phyloP scores from a whole-genome alignment of 2,888 invertebrate species.

The Ceriagrion tenellum region DNA sequence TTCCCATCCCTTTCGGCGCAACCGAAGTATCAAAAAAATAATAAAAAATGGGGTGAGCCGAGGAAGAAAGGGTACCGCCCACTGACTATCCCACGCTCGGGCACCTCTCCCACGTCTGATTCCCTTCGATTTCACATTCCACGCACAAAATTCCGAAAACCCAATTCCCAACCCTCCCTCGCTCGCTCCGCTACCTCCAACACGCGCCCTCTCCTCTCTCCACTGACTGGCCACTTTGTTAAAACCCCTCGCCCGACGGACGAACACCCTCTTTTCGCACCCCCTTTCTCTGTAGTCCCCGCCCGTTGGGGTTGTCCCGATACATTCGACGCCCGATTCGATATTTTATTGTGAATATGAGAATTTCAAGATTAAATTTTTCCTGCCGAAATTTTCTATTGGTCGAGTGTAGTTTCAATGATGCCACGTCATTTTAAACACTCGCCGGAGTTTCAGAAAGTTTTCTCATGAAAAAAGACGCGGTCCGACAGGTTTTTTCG shows the following conservation, averaged over 20 bases:
- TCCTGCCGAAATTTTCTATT: no score
- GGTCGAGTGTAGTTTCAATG: no score
- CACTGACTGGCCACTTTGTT: constrained; percentile 23
- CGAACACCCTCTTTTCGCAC: background rate
- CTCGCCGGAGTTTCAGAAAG: no score
- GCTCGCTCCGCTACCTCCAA: background rate
- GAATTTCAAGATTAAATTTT: no score
- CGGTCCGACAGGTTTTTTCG: no score
- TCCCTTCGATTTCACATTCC: constrained; percentile 66
- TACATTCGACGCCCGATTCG: no score
- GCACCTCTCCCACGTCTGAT: constrained; percentile 6
- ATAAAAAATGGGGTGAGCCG: background rate
- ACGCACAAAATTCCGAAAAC: constrained; percentile 38
- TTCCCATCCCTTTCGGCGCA: background rate
- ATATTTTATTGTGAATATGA: no score
- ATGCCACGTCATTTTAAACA: no score
- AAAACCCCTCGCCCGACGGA: background rate
- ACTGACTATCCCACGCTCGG: constrained; percentile 43
- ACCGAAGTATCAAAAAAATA: background rate
- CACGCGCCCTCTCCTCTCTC: background rate
- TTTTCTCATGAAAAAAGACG: no score
- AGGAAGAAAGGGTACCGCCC: background rate
- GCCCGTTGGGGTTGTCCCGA: no score
- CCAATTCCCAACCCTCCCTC: constrained; percentile 17
- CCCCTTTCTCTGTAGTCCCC: no score